Conservation (phyloP, 2,888 invertebrate genomes). For the Apodemia hepburni region DNA sequence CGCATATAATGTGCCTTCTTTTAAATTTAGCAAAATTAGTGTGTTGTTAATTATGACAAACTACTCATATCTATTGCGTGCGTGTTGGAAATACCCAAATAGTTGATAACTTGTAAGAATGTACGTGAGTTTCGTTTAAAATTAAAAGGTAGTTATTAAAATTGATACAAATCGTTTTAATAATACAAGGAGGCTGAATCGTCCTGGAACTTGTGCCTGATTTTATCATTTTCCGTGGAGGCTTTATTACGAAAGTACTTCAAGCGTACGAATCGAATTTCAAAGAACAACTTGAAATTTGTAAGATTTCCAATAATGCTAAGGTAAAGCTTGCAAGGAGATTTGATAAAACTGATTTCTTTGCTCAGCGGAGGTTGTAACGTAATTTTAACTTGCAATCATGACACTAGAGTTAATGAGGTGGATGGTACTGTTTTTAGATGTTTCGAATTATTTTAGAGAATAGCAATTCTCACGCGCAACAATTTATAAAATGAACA, state of each 20-base stretch:
- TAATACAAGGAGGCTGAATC: constrained; percentile 42
- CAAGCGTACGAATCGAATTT: constrained; percentile 24
- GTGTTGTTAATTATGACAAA: neutral
- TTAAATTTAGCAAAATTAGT: neutral
- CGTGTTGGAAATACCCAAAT: constrained; percentile 29
- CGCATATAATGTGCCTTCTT: constrained; percentile 14
- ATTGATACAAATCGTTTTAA: constrained; percentile 44
- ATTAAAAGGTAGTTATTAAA: constrained; percentile 47
- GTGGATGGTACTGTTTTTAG: constrained; percentile 19
- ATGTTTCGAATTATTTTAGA: constrained; percentile 23
- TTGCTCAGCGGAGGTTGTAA: constrained; percentile 74
- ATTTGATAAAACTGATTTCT: constrained; percentile 47
- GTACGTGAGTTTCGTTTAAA: constrained; percentile 50
- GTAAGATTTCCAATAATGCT: constrained; percentile 25
- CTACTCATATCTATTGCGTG: constrained; percentile 18
- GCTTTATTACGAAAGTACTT: constrained; percentile 23
- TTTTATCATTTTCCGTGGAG: constrained; percentile 39
- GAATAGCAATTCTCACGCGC: constrained; percentile 17
- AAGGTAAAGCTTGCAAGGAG: constrained; percentile 38
- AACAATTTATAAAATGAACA: constrained; percentile 6
- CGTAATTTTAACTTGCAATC: constrained; percentile 30
- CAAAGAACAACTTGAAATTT: constrained; percentile 24
- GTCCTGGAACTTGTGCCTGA: constrained; percentile 64
- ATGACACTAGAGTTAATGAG: constrained; percentile 20
- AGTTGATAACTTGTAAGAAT: constrained; percentile 56